Percentiles rank a stretch among this genome's conserved stretches.
These are phyloP conservation scores for Alcedo atthis DNA, from an alignment of 2,797 vertebrate genomes.

Conservation along the genomic window DNA sequence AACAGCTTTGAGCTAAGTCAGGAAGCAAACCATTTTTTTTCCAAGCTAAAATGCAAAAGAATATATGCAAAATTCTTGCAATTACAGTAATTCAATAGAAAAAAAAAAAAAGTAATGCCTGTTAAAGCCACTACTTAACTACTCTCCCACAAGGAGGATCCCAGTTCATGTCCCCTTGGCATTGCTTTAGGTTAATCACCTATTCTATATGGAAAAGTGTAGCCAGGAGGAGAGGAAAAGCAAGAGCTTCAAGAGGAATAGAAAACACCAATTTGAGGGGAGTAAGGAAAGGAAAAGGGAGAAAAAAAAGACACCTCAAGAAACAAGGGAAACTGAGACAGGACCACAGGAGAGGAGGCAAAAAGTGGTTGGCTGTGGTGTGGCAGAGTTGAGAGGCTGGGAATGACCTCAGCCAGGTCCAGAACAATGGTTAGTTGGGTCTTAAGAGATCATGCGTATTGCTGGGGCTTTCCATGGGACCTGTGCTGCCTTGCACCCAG, in stretches of 20 bases:
- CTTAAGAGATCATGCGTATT: background rate
- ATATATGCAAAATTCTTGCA: background rate
- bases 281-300: background rate
- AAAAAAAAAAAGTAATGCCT: background rate
- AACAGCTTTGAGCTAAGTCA: background rate
- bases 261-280: background rate
- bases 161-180: rapidly evolving
- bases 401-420: rapidly evolving
- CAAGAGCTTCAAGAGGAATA: background rate
- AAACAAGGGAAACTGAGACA: background rate
- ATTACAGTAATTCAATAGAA: background rate
- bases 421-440: rapidly evolving
- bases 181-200: background rate
- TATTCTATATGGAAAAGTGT: background rate
- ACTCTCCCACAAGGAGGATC: background rate
- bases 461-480: background rate
- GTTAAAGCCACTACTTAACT: background rate
- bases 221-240: background rate
- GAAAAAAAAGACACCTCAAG: background rate
- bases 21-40: background rate
- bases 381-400: rapidly evolving
- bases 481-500: background rate
- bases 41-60: background rate
- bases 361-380: rapidly evolving
- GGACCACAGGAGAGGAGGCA: background rate